Evolutionary conservation across 1,140 invertebrate genomes (phyloP).

Genomic region (Triops cancriformis): DNA sequence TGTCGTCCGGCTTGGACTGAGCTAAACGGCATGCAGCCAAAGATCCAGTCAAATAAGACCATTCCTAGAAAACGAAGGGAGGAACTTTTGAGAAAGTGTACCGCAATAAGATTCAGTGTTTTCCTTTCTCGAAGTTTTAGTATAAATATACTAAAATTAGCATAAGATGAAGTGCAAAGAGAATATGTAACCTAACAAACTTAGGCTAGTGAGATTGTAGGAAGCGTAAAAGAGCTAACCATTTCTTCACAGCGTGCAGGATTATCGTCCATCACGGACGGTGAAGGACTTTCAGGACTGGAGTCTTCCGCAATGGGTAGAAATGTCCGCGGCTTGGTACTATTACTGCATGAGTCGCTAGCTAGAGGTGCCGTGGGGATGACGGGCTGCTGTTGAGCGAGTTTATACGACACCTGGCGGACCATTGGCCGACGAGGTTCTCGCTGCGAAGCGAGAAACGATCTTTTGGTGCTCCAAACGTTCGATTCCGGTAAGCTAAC

Average conservation of each 20-base stretch:
- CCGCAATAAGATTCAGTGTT: not conserved
- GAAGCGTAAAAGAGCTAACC: constrained; percentile 14
- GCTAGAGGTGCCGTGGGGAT: constrained; percentile 48
- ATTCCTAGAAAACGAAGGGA: constrained; percentile 17
- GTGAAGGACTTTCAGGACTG: constrained; percentile 29
- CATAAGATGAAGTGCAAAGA: no score
- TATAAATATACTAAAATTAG: constrained; percentile 14
- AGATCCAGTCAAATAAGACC: constrained; percentile 15
- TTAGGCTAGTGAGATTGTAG: no score
- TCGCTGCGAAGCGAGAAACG: constrained; percentile 30
- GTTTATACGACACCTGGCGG: constrained; percentile 65
- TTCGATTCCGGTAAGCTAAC: not conserved
- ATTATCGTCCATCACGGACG: constrained; percentile 30
- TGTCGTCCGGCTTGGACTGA: not conserved
- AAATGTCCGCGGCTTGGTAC: constrained; percentile 30
- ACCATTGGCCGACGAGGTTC: constrained; percentile 58
- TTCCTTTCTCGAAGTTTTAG: no score
- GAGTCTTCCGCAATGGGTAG: constrained; percentile 34
- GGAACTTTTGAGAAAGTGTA: not conserved
- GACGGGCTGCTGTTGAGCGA: constrained; percentile 57
- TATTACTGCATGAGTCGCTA: constrained; percentile 27
- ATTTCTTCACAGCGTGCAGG: constrained; percentile 17
- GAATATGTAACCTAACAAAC: no score
- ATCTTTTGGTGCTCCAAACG: not conserved
- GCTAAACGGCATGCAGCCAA: constrained; percentile 16